Evolutionary conservation across 2,113 vertebrate species (phyloP).

Genomic region (Stigmatopora nigra): DNA sequence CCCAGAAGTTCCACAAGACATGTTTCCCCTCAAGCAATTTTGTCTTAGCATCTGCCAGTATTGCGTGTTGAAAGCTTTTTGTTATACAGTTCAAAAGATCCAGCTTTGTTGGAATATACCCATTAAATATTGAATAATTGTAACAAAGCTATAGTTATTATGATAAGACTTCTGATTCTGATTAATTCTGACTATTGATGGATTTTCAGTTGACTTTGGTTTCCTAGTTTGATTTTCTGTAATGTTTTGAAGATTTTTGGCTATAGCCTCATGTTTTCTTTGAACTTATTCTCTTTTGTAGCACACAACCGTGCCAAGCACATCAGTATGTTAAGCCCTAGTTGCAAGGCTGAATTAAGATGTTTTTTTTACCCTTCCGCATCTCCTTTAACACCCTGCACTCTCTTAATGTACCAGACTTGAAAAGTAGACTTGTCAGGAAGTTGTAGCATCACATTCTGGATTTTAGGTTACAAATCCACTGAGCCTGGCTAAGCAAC

Average conservation of each 20-base stretch:
- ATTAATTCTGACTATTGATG: slow-evolving; percentile 6
- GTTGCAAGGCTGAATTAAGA: slow-evolving; percentile 43
- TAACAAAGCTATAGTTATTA: slow-evolving; percentile 18
- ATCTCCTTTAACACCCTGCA: slow-evolving; percentile 3
- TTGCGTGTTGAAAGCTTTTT: slow-evolving; percentile 24
- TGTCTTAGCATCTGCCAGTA: slow-evolving; percentile 26
- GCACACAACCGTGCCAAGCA: slow-evolving; percentile 28
- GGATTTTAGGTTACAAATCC: slow-evolving; percentile 63
- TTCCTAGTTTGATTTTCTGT: slow-evolving; percentile 23
- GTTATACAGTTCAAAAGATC: slow-evolving; percentile 23
- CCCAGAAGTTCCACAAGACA: slow-evolving; percentile 35
- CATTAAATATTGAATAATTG: slow-evolving; percentile 1
- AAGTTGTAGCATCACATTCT: slow-evolving; percentile 48
- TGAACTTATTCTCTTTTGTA: slow-evolving; percentile 19
- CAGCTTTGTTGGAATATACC: slow-evolving; percentile 23
- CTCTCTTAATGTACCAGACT: slow-evolving; percentile 25
- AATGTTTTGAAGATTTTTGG: slow-evolving; percentile 6
- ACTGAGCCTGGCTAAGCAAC: slow-evolving; percentile 47
- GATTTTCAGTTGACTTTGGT: slow-evolving; percentile 17
- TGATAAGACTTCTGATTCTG: slow-evolving; percentile 3
- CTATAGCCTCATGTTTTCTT: slow-evolving; percentile 16
- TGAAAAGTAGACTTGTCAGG: slow-evolving; percentile 43
- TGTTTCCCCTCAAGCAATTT: slow-evolving; percentile 36
- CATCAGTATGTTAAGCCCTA: slow-evolving; percentile 55
- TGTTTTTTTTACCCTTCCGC: slow-evolving; percentile 6